Conservation (phyloP, 2,797 vertebrate genomes). For the Huso huso region DNA sequence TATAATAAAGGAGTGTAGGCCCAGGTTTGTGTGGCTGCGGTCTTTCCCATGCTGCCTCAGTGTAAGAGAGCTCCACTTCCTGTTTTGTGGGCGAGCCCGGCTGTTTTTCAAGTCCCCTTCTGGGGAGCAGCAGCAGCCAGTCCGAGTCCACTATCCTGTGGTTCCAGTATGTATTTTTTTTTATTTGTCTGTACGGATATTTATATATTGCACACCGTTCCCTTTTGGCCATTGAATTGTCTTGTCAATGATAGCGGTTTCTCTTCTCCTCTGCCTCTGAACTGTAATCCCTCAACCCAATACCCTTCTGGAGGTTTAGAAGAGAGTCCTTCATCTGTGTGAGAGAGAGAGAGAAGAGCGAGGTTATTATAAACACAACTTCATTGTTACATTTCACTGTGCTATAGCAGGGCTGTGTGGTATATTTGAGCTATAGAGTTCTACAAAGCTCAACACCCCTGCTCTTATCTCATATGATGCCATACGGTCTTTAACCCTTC, state of each 20-base stretch:
- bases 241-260: conserved; percentile 77
- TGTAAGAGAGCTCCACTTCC: conserved; percentile 57
- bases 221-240: conserved; percentile 66
- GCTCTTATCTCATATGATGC: too few relatives aligned
- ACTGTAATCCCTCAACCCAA: conserved; percentile 78
- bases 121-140: conserved; percentile 23
- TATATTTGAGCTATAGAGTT: too few relatives aligned
- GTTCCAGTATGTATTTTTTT: conserved; percentile 22
- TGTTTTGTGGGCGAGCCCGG: conserved; percentile 32
- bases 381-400: too few relatives aligned
- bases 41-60: conserved; percentile 41
- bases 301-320: conserved; percentile 85
- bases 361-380: too few relatives aligned
- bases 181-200: conserved; percentile 33
- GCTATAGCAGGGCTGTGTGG: too few relatives aligned
- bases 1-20: conserved; percentile 37
- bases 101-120: conserved; percentile 6
- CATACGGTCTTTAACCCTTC: too few relatives aligned
- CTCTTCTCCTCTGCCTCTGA: conserved; percentile 81
- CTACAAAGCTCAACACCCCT: too few relatives aligned
- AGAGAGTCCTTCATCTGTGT: conserved; percentile 94
- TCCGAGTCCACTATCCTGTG: conserved; percentile 30
- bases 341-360: conserved; percentile 23
- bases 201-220: conserved; percentile 83
- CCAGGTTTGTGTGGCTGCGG: conserved; percentile 26